Base-by-base conservation (phyloP, 2,888 invertebrate species). In the Drosophila infuscata region DNA sequence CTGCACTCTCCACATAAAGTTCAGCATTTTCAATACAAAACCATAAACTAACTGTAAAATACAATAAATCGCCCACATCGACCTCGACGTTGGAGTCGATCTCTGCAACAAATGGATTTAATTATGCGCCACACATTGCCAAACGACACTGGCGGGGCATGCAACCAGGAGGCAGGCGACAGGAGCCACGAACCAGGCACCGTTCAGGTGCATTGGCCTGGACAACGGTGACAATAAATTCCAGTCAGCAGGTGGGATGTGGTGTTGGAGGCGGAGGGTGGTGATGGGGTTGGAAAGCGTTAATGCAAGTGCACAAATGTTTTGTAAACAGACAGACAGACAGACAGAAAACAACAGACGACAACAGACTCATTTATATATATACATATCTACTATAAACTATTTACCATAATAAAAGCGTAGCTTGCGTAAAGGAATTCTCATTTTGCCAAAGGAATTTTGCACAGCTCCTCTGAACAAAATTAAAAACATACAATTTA, bases 401-500 rank as follows among this genome's bases (percentile, higher is more conserved):
- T 77, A 74, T 86, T 83, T 75, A 70, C 72, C 70, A 61, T 67
- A 63, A 48, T 58, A 64, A 56, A 75, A 65, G 58, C 46, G 59
- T 56, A 25, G 53, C 58, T 71, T 63, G 52, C 48, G 46, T 48
- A 68, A 78, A 79, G 82, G 85, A 85, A 87, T 85, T 87, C 82
- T 84, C 88, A 80, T 89, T 82, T 85, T 77, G 70, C 84, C 85
- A 79, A 81, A 74, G 84, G 88, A 87, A 82, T 84, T 82, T 76
- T 20, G 51, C 74, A 59, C 64, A 36, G 68, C 64, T 78, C 59
- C 76, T 60, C 30, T 9, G 60, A 65, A 49, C 46, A 59, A 69
- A 71, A 77, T 78, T 66, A 70, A 74, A 78, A 77, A 79, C 81
- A 81, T 68, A 48, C 58, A 68, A 64, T 54, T 66, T 46, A 65